These are phyloP conservation scores for Fratercula arctica DNA, from an alignment of 2,797 vertebrate genomes.

Conservation along the genomic window DNA sequence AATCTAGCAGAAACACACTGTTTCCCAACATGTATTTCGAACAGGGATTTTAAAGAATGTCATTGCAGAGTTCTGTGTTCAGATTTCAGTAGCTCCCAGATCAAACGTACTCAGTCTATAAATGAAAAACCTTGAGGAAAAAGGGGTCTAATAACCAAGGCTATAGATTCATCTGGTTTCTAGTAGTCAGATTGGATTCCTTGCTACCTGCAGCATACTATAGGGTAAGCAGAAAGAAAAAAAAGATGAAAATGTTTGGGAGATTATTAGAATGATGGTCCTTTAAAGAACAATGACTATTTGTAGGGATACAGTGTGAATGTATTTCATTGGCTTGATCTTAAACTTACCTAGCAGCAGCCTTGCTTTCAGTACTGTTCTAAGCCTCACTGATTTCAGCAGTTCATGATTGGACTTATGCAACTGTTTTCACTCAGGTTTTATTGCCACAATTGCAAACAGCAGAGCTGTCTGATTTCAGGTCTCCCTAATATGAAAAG, in stretches of 20 bases:
- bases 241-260: background rate
- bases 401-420: background rate
- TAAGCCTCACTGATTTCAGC: background rate
- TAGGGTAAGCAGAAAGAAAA: background rate
- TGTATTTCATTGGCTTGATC: background rate
- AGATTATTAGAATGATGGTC: background rate
- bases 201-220: background rate
- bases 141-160: background rate
- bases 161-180: background rate
- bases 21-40: background rate
- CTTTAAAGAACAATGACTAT: background rate
- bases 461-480: background rate
- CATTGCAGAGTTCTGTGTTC: background rate
- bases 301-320: background rate
- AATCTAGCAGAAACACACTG: background rate
- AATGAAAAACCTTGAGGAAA: background rate
- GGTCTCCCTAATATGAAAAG: background rate
- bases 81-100: background rate
- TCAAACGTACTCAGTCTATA: background rate
- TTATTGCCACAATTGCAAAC: background rate
- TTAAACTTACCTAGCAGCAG: background rate
- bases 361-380: background rate
- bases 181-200: background rate
- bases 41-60: background rate
- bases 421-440: background rate